Evolutionary conservation across 1,140 invertebrate genomes (phyloP).

Genomic region (Procambarus virginalis): DNA sequence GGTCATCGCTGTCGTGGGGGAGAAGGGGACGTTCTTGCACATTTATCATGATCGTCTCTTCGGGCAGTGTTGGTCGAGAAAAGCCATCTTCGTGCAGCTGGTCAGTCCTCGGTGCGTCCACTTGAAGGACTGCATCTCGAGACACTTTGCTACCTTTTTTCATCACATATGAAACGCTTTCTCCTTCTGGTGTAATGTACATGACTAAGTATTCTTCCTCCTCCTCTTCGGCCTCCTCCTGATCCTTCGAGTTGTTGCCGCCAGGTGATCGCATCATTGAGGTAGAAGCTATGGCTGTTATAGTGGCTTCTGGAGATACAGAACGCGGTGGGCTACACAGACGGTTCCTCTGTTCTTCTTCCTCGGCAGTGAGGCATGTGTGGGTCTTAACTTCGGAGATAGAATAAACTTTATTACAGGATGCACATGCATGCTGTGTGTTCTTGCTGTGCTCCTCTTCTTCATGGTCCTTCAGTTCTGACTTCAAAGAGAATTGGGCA

Average conservation of each 20-base stretch:
- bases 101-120: slow-evolving; percentile 20
- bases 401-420: slow-evolving; percentile 49
- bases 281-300: not conserved
- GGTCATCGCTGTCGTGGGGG: slow-evolving; percentile 6
- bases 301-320: not conserved
- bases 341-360: slow-evolving; percentile 16
- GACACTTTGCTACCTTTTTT: slow-evolving; percentile 37
- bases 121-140: slow-evolving; percentile 31
- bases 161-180: slow-evolving; percentile 54
- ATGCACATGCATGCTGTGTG: slow-evolving; percentile 35
- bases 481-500: slow-evolving; percentile 73
- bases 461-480: slow-evolving; percentile 74
- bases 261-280: not conserved
- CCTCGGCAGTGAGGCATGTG: slow-evolving; percentile 46
- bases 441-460: slow-evolving; percentile 49
- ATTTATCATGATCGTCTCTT: slow-evolving; percentile 60
- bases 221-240: slow-evolving; percentile 22
- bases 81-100: not conserved
- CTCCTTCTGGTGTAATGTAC: slow-evolving; percentile 53
- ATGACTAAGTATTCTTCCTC: slow-evolving; percentile 58
- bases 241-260: not conserved
- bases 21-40: slow-evolving; percentile 31
- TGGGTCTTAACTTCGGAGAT: slow-evolving; percentile 46
- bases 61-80: slow-evolving; percentile 12
- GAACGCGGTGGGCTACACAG: not conserved